Evolutionary conservation across 1,140 invertebrate genomes (phyloP), one percentile per base, ranked within the genome.

Genomic region (Drosophila oshimai): DNA sequence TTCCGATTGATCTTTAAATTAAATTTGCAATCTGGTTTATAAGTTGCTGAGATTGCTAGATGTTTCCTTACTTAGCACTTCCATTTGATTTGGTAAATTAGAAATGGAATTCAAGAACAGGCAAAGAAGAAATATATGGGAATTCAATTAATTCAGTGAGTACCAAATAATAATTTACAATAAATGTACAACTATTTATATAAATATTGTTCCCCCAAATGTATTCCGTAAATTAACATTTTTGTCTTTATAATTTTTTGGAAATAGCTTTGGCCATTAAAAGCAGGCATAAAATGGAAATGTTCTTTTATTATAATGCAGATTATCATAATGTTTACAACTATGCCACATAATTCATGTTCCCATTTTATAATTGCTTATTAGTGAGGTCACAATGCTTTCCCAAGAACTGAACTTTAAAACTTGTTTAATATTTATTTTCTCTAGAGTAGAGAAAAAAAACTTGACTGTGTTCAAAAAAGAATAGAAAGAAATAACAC

Each of bases 11-110:
- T 46, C 68, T 54, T 64, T 74, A 47, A 74, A 74, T 64, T 54
- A 73, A 73, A 64, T 51, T 73, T 57, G 37, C 70, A 51, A 53
- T 61, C 31, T 41, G 37, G 55, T 72, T 34, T 72, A 72, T 45
- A 49, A 49, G 36, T 69, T 34, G 15, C 15, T 15, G 5, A 13
- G 0, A 24, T 13, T 9, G 6, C 18, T 7, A 41, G 6, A n/a
- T 13, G 3, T 41, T 22, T 36, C 6, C 18, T n/a, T 29, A 29
- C 28, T 20, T 39, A 10, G 15, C 1, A n/a, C n/a, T 39, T 39
- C 12, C 2, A 12, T 5, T 39, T 20, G 17, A 6, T 2, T 41
- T 41, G 37, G 20, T 42, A 22, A 41, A 22, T 22, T n/a, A n/a
- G n/a, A n/a, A n/a, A n/a, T n/a, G n/a, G n/a, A 5, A 3, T 22